These are phyloP conservation scores for Hydropsyche tenuis DNA, from an alignment of 1,140 invertebrate species.

Conservation along the genomic window DNA sequence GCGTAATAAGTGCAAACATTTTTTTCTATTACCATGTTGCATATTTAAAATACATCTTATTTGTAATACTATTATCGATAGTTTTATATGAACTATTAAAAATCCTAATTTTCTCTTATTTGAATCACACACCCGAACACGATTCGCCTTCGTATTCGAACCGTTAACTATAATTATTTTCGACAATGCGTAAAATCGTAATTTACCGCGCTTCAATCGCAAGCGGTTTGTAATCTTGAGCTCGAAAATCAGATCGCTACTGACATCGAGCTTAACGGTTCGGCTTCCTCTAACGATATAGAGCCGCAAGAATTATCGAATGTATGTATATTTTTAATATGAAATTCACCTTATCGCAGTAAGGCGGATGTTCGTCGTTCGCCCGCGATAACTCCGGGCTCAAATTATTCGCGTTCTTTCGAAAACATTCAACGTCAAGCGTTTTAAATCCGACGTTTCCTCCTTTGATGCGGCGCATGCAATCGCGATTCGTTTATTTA, in stretches of 20 bases:
- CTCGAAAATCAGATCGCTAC: constrained; percentile 14
- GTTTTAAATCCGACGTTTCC: constrained; percentile 32
- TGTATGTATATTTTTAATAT: too few species aligned
- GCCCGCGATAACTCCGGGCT: neutral
- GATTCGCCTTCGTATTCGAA: neutral
- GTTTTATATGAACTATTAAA: too few species aligned
- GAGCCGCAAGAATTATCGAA: too few species aligned
- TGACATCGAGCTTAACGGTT: constrained; percentile 7
- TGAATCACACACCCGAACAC: too few species aligned
- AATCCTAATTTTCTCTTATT: too few species aligned
- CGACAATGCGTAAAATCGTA: constrained; percentile 20
- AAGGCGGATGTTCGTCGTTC: constrained; percentile 8
- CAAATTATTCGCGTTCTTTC: constrained; percentile 13
- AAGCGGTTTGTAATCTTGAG: neutral
- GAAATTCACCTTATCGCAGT: neutral
- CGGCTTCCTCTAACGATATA: constrained; percentile 9
- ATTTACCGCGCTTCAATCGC: constrained; percentile 20
- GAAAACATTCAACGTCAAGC: constrained; percentile 5
- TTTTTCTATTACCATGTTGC: too few species aligned
- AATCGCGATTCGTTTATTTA: neutral
- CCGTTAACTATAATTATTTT: neutral
- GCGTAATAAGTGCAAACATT: too few species aligned
- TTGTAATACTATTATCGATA: too few species aligned
- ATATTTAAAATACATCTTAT: too few species aligned
- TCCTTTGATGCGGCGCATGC: neutral